These are phyloP conservation scores for Sarcophaga carnaria DNA, from an alignment of 2,888 invertebrate species.

Conservation along the genomic window DNA sequence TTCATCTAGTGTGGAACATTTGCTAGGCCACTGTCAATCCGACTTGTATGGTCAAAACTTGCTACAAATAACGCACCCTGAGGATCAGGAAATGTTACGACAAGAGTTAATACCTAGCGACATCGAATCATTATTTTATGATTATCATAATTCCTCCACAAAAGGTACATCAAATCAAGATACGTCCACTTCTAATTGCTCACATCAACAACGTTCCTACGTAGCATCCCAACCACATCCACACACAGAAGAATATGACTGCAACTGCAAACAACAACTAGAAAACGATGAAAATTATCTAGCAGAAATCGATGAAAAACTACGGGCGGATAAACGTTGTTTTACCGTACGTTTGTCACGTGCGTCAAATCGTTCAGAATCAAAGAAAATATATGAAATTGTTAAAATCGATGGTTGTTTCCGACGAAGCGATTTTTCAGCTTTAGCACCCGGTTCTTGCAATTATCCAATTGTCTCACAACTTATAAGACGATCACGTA, in stretches of 20 bases:
- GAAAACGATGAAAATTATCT: slow-evolving; percentile 74
- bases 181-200: slow-evolving; percentile 1
- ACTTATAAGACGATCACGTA: slow-evolving; percentile 82
- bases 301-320: slow-evolving; percentile 77
- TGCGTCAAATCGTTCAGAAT: slow-evolving; percentile 88
- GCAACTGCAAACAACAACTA: slow-evolving; percentile 56
- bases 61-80: slow-evolving; percentile 90
- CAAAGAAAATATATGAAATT: slow-evolving; percentile 86
- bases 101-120: slow-evolving; percentile 85
- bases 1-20: slow-evolving; percentile 92
- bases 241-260: slow-evolving; percentile 66
- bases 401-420: slow-evolving; percentile 87
- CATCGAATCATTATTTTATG: slow-evolving; percentile 79
- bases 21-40: slow-evolving; percentile 92
- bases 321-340: slow-evolving; percentile 83
- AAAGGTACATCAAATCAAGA: slow-evolving; percentile 5
- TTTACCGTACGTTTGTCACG: slow-evolving; percentile 85
- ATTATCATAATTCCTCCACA: slow-evolving; percentile 36
- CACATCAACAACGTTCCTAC: slow-evolving; percentile 61
- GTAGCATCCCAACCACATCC: slow-evolving; percentile 78
- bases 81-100: slow-evolving; percentile 88
- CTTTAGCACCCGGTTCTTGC: slow-evolving; percentile 82
- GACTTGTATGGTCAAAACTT: slow-evolving; percentile 92
- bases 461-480: slow-evolving; percentile 81
- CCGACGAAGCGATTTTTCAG: slow-evolving; percentile 83